These are phyloP conservation scores for Caenorhabditis imperialis DNA, from an alignment of 2,888 invertebrate species.

Conservation along the genomic window DNA sequence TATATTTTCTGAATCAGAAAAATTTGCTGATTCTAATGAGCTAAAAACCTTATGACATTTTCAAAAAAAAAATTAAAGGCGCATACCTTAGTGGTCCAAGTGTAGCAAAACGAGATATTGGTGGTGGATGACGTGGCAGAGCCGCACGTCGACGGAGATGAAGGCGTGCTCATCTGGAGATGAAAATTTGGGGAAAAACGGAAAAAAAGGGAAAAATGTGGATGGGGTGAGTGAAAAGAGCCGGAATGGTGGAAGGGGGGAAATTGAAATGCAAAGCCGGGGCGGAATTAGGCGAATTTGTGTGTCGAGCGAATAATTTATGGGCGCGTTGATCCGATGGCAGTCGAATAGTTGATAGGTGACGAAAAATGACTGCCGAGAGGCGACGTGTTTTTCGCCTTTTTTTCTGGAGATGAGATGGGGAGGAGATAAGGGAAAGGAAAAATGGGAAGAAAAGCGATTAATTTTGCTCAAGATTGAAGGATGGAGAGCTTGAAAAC, in stretches of 20 bases:
- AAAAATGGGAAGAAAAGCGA: too few relatives aligned
- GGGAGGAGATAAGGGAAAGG: too few relatives aligned
- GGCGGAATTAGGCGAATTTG: slow-evolving; percentile 16
- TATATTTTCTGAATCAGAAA: too few relatives aligned
- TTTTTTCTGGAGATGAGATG: too few relatives aligned
- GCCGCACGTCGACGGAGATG: slow-evolving; percentile 32
- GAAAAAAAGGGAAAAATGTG: neutral
- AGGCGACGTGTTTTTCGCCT: too few relatives aligned
- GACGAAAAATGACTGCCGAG: too few relatives aligned
- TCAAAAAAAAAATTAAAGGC: neutral
- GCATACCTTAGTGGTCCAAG: slow-evolving; percentile 57
- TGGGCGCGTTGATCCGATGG: slow-evolving; percentile 10
- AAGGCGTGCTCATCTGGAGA: slow-evolving; percentile 49
- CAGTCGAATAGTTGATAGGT: slow-evolving; percentile 4
- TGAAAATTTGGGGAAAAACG: too few relatives aligned
- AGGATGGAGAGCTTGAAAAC: too few relatives aligned
- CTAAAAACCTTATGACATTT: too few relatives aligned
- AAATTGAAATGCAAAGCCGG: slow-evolving; percentile 49
- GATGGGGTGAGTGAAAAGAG: neutral
- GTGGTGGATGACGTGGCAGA: slow-evolving; percentile 33
- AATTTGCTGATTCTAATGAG: too few relatives aligned
- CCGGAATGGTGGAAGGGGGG: too few relatives aligned
- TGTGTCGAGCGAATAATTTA: neutral
- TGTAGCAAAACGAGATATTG: slow-evolving; percentile 55
- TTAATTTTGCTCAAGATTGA: too few relatives aligned